phyloP scores from a whole-genome alignment of 2,113 vertebrate species.

The Rousettus leschenaultii region DNA sequence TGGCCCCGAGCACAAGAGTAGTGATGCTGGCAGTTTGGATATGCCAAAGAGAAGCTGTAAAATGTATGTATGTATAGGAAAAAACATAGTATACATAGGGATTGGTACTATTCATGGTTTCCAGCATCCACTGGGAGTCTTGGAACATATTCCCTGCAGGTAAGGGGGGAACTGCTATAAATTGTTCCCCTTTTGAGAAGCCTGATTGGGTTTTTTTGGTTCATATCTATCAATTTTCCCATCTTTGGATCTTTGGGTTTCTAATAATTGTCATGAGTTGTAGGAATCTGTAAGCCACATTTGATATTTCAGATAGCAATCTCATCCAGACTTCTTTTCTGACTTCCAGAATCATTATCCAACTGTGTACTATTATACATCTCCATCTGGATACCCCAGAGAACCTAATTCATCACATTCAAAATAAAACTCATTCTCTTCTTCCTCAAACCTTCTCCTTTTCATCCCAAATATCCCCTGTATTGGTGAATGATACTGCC shows the following conservation, averaged over 20 bases:
- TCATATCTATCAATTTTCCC: background rate
- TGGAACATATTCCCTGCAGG: background rate
- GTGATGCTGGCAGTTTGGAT: background rate
- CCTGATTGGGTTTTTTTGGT: background rate
- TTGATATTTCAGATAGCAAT: background rate
- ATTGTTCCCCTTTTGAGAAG: background rate
- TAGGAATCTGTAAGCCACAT: background rate
- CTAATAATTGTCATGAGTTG: background rate
- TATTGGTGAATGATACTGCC: background rate
- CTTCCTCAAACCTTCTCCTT: background rate
- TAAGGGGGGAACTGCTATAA: background rate
- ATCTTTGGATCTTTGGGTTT: background rate
- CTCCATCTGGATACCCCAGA: background rate
- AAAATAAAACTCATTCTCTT: background rate
- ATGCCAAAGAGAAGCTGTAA: background rate
- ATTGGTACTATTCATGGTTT: background rate
- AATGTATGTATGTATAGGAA: background rate
- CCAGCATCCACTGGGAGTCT: background rate
- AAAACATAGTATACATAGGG: background rate
- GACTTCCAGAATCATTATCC: slow-evolving; percentile 29
- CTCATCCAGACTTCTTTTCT: background rate
- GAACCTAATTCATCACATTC: background rate
- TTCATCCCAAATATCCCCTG: background rate
- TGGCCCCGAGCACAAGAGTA: background rate
- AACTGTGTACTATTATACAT: background rate